Evolutionary conservation across 2,113 vertebrate species (phyloP).

Genomic region (Corythornis madagascariensis): DNA sequence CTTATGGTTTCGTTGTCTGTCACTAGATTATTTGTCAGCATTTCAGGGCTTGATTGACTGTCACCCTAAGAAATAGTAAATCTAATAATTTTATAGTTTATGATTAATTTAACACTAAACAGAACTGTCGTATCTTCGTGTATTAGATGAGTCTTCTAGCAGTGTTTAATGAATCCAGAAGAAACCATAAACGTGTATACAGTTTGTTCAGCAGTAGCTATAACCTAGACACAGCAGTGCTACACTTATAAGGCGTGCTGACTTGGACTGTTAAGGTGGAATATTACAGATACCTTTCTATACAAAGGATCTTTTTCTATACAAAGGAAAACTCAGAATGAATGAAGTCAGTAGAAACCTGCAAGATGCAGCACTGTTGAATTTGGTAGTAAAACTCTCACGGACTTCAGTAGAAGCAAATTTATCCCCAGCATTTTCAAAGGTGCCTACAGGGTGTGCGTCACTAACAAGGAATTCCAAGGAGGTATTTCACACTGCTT

Average conservation of each 20-base stretch:
- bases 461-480: conserved; percentile 34
- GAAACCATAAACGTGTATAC: neutral
- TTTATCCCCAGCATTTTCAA: conserved; percentile 21
- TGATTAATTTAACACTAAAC: too few species aligned
- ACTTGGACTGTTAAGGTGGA: neutral
- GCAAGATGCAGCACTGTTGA: neutral
- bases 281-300: neutral
- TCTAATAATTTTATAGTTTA: neutral
- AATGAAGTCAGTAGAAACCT: conserved; percentile 13
- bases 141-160: neutral
- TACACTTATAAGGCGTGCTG: neutral
- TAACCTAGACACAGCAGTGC: neutral
- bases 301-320: neutral
- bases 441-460: conserved; percentile 24
- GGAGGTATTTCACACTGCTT: neutral
- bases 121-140: neutral
- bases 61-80: neutral
- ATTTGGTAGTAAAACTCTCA: neutral
- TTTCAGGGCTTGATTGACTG: conserved; percentile 17
- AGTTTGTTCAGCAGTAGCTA: neutral
- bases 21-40: conserved; percentile 6
- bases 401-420: conserved; percentile 1
- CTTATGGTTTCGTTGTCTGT: conserved; percentile 13
- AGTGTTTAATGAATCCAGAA: neutral
- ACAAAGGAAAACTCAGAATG: neutral